Evolutionary conservation across 2,888 invertebrate genomes (phyloP).

Genomic region (Andrena haemorrhoa): DNA sequence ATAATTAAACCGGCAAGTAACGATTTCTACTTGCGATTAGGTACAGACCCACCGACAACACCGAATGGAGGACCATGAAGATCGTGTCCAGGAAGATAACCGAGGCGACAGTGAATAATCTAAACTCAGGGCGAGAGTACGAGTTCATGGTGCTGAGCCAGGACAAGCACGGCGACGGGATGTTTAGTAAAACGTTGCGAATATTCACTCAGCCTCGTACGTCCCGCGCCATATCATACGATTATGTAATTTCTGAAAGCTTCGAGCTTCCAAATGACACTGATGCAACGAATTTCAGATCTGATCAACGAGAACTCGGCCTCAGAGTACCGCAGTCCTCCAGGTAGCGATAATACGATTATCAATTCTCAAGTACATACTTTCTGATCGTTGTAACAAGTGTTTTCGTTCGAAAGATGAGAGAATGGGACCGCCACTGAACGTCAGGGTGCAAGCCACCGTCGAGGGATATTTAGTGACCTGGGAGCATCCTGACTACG

Average conservation of each 20-base stretch:
- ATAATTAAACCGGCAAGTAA: background rate
- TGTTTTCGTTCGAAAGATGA: constrained; percentile 76
- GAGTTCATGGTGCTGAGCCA: constrained; percentile 96
- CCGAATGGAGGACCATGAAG: constrained; percentile 94
- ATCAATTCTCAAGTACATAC: background rate
- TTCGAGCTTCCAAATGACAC: background rate
- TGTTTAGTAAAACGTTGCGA: constrained; percentile 94
- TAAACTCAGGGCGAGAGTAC: constrained; percentile 92
- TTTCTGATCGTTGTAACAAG: too few relatives aligned
- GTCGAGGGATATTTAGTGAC: constrained; percentile 92
- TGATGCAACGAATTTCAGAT: constrained; percentile 64
- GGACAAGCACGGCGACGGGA: constrained; percentile 94
- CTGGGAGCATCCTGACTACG: constrained; percentile 89
- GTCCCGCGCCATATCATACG: constrained; percentile 1
- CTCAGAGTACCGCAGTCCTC: constrained; percentile 78
- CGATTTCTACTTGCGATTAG: constrained; percentile 73
- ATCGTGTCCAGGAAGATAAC: constrained; percentile 90
- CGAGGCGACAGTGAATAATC: constrained; percentile 91
- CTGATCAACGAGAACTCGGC: constrained; percentile 76
- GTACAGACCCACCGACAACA: constrained; percentile 90
- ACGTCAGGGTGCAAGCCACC: constrained; percentile 90
- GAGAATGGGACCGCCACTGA: constrained; percentile 88
- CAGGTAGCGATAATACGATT: constrained; percentile 65
- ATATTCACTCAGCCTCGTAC: constrained; percentile 88
- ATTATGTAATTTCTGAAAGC: background rate